phyloP scores from a whole-genome alignment of 2,797 vertebrate genomes.

The Melanotaenia pygmaea region DNA sequence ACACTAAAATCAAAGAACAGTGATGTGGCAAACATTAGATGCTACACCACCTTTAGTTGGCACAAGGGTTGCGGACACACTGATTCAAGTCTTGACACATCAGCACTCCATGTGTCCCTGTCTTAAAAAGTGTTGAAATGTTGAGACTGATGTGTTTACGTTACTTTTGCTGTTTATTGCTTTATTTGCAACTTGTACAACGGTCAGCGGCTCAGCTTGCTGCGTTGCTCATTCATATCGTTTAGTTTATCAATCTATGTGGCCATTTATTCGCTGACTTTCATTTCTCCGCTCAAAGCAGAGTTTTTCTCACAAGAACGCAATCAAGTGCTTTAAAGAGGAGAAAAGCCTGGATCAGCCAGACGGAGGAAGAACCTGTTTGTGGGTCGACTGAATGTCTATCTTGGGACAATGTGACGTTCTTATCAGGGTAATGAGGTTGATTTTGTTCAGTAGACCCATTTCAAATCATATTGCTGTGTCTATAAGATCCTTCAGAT shows the following conservation, averaged over 20 bases:
- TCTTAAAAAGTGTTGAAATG: background rate
- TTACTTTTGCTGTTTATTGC: background rate
- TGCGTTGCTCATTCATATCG: background rate
- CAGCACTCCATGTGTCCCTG: conserved; percentile 1
- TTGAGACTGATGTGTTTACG: background rate
- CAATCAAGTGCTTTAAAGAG: background rate
- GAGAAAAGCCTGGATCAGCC: conserved; percentile 14
- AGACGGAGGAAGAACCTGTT: conserved; percentile 5
- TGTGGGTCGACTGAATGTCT: conserved; percentile 19
- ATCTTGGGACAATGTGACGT: conserved; percentile 13
- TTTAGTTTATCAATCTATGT: background rate
- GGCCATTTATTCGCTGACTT: conserved; percentile 1
- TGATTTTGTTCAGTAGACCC: background rate
- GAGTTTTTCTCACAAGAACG: background rate
- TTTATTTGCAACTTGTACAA: background rate
- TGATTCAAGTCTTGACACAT: conserved; percentile 22
- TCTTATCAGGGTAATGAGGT: background rate
- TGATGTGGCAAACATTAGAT: background rate
- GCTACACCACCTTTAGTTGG: background rate
- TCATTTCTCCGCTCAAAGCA: conserved; percentile 10
- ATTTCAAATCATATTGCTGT: background rate
- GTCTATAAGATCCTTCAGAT: background rate
- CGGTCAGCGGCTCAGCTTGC: background rate
- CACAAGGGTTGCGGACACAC: conserved; percentile 13
- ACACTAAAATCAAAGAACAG: background rate